Evolutionary conservation across 2,888 invertebrate species (phyloP).

Genomic region (Cryptus viduatorius): DNA sequence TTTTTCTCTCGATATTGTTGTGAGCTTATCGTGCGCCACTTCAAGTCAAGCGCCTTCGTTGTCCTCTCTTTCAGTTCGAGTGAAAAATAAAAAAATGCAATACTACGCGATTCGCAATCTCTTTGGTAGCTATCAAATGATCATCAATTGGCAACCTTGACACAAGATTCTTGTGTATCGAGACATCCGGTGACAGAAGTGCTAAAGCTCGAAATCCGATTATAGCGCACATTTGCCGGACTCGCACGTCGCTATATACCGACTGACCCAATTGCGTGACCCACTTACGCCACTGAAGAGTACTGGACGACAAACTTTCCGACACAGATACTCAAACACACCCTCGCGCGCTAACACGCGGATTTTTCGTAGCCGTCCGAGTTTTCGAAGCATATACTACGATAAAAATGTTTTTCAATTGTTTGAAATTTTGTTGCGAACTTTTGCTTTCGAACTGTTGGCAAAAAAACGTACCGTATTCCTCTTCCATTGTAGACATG

Average conservation of each 20-base stretch:
- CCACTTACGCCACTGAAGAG: constrained; percentile 46
- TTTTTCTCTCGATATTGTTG: not conserved
- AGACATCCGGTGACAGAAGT: constrained; percentile 13
- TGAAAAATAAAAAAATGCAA: constrained; percentile 2
- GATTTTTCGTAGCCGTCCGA: constrained; percentile 30
- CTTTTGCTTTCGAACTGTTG: not conserved
- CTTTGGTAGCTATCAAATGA: constrained; percentile 5
- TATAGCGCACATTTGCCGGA: constrained; percentile 44
- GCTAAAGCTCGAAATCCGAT: constrained; percentile 38
- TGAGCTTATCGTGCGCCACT: not conserved
- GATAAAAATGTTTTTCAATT: not conserved
- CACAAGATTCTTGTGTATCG: constrained; percentile 43
- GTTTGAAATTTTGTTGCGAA: not conserved
- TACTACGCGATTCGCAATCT: not conserved
- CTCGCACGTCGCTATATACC: constrained; percentile 44
- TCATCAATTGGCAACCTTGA: constrained; percentile 58
- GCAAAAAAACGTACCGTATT: not conserved
- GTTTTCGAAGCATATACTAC: constrained; percentile 3
- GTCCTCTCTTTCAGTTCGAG: not conserved
- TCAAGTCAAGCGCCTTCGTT: not conserved
- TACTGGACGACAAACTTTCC: not conserved
- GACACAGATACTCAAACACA: not conserved
- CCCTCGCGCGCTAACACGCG: not conserved
- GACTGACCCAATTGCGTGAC: constrained; percentile 63
- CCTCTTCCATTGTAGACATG: not conserved